Conservation (phyloP, 2,113 vertebrate genomes). For the Leptodactylus fuscus region DNA sequence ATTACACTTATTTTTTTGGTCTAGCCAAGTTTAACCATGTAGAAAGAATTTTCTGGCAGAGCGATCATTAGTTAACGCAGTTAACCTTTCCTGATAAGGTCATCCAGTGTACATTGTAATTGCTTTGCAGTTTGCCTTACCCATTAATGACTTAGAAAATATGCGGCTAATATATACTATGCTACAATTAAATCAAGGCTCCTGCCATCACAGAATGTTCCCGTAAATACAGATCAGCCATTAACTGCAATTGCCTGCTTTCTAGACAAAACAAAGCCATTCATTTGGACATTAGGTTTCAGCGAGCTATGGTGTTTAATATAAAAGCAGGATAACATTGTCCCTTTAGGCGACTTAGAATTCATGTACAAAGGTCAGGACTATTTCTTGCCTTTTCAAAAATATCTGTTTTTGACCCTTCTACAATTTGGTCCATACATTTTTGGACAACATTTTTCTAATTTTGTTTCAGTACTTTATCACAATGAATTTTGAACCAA, state of each 20-base stretch:
- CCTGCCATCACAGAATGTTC: slow-evolving; percentile 44
- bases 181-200: slow-evolving; percentile 13
- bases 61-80: neutral
- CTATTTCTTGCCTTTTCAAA: neutral
- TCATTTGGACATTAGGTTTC: slow-evolving; percentile 9
- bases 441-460: too few species aligned
- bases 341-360: neutral
- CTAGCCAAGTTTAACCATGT: neutral
- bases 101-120: neutral
- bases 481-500: too few species aligned
- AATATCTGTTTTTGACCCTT: too few species aligned
- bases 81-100: slow-evolving; percentile 3
- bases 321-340: neutral
- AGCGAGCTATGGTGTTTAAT: neutral
- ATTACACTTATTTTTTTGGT: too few species aligned
- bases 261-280: slow-evolving; percentile 24
- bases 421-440: too few species aligned
- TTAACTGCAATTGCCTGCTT: slow-evolving; percentile 29
- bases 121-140: slow-evolving; percentile 1
- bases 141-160: slow-evolving; percentile 13
- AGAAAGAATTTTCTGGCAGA: neutral
- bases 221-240: slow-evolving; percentile 28
- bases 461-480: too few species aligned
- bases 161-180: slow-evolving; percentile 16
- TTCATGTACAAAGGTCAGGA: slow-evolving; percentile 18